Base-by-base conservation (phyloP, 1,140 invertebrate species). In the Drosophila suzukii region DNA sequence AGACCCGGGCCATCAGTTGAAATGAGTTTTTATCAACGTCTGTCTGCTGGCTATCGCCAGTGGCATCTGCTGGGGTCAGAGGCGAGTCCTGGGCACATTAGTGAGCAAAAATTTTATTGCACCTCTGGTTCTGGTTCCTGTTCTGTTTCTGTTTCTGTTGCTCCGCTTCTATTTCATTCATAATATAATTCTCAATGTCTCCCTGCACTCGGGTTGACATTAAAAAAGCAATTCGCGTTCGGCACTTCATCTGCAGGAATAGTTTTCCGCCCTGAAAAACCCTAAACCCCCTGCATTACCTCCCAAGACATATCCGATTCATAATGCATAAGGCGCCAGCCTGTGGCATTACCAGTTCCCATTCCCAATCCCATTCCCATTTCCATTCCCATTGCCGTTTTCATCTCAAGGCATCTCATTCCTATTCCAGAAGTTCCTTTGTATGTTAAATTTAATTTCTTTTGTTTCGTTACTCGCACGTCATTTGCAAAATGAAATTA, bases 401-500 rank as follows among this genome's bases (percentile, higher is more conserved):
- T 60, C 44, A 43, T 75, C 13, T 47, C 43, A 34, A 70, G 67
- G 39, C 34, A 43, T 60, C 59, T 49, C 78, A 50, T 74, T 58
- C 65, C 75, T 59, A 70, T 63, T 53, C 47, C 27, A 36, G 46
- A 57, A 56, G 43, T 62, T 80, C 77, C 79, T 90, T 90, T 80
- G 78, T 82, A 90, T 82, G 88, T 90, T 90, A 81, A 90, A 90
- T 80, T 89, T 89, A 89, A 89, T 83, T 86, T 90, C 86, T 90
- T 90, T 90, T 90, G 86, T 90, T 90, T 90, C 82, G 86, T 90
- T 90, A 86, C 81, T 90, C 76, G 86, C 82, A 90, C 86, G 86
- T 90, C 86, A 90, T 86, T 90, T 90, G 86, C 86, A 90, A 90
- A 90, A 90, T 90, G 79, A 90, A 90, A 90, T 90, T 90, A 90